phyloP scores from a whole-genome alignment of 30 jellyfish, hydroid and myxozoan species.

The Haliclystus octoradiatus region DNA sequence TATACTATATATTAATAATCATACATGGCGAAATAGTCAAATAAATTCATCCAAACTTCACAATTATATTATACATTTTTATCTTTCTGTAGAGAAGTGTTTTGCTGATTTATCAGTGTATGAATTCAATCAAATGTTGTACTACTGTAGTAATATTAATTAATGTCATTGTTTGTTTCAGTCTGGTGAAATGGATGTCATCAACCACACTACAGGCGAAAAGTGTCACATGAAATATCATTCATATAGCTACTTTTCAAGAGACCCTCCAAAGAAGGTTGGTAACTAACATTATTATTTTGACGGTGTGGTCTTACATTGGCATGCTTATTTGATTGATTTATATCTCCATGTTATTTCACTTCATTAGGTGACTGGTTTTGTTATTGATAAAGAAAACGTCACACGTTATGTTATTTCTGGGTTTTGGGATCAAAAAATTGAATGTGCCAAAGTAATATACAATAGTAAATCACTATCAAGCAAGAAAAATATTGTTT shows the following conservation, averaged over 20 bases:
- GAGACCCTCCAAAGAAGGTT: conserved; percentile 88
- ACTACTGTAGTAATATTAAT: background rate
- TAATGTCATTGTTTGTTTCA: conserved; percentile 17
- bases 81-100: too few relatives aligned
- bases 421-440: conserved; percentile 91
- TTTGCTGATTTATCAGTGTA: background rate
- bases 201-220: conserved; percentile 98
- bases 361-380: conserved; percentile 74
- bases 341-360: background rate
- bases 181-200: conserved; percentile 98
- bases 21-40: too few relatives aligned
- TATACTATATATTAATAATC: too few relatives aligned
- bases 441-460: conserved; percentile 80
- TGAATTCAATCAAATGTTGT: too few relatives aligned
- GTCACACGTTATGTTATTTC: conserved; percentile 93
- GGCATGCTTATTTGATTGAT: too few relatives aligned
- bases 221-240: conserved; percentile 87
- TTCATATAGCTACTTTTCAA: conserved; percentile 92
- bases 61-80: too few relatives aligned
- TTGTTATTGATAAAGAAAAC: conserved; percentile 66
- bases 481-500: conserved; percentile 69
- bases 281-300: background rate
- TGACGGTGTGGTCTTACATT: too few relatives aligned
- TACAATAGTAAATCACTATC: conserved; percentile 42
- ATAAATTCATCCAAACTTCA: too few relatives aligned